A percentile compares a stretch with the other conserved stretches of the same genome.
These are phyloP conservation scores for Arbacia lixula DNA, from an alignment of 53 echinoderm and acorn worm genomes.

Conservation along the genomic window DNA sequence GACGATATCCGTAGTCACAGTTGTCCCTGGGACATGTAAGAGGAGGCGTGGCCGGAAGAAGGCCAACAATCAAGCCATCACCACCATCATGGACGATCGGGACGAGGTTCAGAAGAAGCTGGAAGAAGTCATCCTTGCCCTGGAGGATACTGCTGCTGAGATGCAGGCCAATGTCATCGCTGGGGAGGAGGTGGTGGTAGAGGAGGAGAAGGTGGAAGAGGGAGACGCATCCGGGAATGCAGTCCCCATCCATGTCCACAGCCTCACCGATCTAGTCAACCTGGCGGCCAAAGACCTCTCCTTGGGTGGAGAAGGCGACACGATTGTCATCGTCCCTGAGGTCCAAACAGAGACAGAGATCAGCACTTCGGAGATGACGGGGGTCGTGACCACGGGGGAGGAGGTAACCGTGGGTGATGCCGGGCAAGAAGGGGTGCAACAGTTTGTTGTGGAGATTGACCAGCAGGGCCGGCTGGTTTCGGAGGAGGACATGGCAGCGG, in stretches of 20 bases:
- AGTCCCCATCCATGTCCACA: conserved; percentile 1
- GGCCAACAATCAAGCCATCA: not conserved
- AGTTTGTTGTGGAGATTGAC: conserved; percentile 28
- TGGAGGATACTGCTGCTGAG: conserved; percentile 29
- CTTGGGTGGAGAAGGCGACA: conserved; percentile 6
- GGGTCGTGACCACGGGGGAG: not conserved
- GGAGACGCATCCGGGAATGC: not conserved
- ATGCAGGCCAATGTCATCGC: not conserved
- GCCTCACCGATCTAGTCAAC: not conserved
- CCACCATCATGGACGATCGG: conserved; percentile 32
- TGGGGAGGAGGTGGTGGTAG: not conserved
- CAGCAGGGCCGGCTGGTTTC: conserved; percentile 32
- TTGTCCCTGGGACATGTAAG: conserved; percentile 22
- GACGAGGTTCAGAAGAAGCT: conserved; percentile 49
- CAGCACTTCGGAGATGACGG: not conserved
- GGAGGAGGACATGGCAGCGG: conserved; percentile 49
- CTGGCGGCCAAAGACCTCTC: not conserved
- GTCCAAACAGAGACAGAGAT: conserved; percentile 42
- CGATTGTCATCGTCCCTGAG: conserved; percentile 45
- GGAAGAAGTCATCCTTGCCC: conserved; percentile 43
- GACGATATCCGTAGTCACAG: conserved; percentile 40
- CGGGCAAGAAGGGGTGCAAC: not conserved
- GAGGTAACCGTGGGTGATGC: not conserved
- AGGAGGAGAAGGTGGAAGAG: not conserved
- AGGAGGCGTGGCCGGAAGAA: conserved; percentile 10